Evolutionary conservation across 2,888 invertebrate genomes (phyloP).

Genomic region (Chrysina gloriosa): DNA sequence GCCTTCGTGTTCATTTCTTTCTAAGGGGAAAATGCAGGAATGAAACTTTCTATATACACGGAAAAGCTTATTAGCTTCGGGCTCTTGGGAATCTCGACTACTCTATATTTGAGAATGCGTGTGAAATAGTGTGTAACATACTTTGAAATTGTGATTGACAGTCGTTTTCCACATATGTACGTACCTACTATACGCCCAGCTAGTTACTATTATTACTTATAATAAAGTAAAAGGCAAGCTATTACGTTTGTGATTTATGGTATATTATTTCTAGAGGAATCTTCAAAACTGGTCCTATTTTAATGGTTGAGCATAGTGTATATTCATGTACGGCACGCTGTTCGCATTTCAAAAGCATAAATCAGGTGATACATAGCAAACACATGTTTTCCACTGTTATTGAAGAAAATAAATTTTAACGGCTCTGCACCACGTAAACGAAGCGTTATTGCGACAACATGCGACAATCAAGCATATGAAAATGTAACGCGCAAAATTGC

Average conservation of each 20-base stretch:
- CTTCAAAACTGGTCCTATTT: neutral
- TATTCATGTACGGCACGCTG: neutral
- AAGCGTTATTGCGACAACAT: conserved; percentile 1
- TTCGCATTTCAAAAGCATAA: neutral
- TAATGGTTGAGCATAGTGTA: no score
- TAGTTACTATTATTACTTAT: no score
- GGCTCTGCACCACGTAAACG: neutral
- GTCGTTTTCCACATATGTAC: no score
- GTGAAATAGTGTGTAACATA: no score
- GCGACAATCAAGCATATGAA: neutral
- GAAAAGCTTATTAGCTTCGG: neutral
- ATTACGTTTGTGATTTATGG: no score
- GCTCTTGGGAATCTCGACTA: neutral
- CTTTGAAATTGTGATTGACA: no score
- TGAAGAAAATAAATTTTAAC: conserved; percentile 28
- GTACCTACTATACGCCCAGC: no score
- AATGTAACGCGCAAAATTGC: neutral
- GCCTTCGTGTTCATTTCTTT: neutral
- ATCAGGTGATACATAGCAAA: neutral
- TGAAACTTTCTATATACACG: conserved; percentile 6
- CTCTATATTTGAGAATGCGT: no score
- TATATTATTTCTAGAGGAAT: no score
- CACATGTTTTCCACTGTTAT: conserved; percentile 14
- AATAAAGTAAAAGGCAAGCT: no score
- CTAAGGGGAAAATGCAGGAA: neutral